Base-by-base conservation (phyloP, 1,140 invertebrate genomes). In the Drosophila bocki region DNA sequence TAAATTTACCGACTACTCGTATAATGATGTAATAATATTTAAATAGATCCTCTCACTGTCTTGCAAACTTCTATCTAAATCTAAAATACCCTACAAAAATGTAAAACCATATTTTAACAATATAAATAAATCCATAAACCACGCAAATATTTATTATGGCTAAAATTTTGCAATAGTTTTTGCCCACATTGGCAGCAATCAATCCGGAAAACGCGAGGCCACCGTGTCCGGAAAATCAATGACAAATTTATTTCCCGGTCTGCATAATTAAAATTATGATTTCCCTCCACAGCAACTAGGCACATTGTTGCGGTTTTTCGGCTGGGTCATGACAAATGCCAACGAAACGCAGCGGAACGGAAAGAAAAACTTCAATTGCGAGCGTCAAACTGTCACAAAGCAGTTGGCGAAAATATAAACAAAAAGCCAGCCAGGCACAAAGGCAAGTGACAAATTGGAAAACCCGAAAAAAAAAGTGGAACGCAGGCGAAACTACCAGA, bases 381-480 rank as follows among this genome's bases (percentile, higher is more conserved):
- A 65, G 48, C 82, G 63, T 61, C 68, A 77, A 67, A 75, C 68
- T 87, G 79, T 82, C 79, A 71, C 68, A 84, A 72, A 81, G 82
- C 78, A 75, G 80, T 65, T 74, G 68, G 51, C 57, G 60, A 72
- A 72, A 71, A 69, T 71, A 51, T 35, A 71, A 78, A 78, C 59
- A 78, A 57, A 77, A 69, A 70, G 19, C 39, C 41, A 69, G 44
- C 50, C 57, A 61, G 44, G 39, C 56, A 63, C 64, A 78, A 67
- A 78, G 59, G 47, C 57, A 61, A 78, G 64, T 88, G 84, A 87
- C 85, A 87, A 87, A 87, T 87, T 88, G 85, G 69, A 80, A 84
- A 65, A n/a, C 35, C 62, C 59, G 15, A 69, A 69, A 68, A 67
- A 69, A 68, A 69, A 68, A 32, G n/a, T 51, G 67, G 44, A 54